Percentiles rank a stretch among this genome's conserved stretches.
These are phyloP conservation scores for Trichonephila clavipes DNA, from an alignment of 1,140 invertebrate genomes.

Conservation along the genomic window DNA sequence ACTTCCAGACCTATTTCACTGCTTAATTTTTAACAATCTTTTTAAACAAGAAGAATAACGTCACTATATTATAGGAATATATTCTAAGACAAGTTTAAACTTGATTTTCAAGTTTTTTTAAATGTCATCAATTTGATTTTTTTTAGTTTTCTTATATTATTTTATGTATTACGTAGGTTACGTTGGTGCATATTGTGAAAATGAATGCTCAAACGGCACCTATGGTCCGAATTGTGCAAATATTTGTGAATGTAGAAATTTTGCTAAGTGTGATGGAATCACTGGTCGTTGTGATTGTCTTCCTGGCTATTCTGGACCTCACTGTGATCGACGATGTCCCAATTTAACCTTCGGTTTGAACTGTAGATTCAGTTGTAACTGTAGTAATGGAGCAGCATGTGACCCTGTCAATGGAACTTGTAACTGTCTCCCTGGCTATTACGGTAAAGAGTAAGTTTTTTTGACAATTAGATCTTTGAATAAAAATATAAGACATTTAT, in stretches of 20 bases:
- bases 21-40: no score
- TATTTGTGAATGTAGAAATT: conserved; percentile 93
- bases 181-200: conserved; percentile 86
- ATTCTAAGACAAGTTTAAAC: no score
- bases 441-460: conserved; percentile 78
- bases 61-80: no score
- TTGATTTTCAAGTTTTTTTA: background rate
- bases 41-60: no score
- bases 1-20: no score
- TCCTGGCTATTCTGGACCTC: conserved; percentile 81
- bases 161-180: conserved; percentile 1
- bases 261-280: conserved; percentile 89
- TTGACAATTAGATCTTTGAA: background rate
- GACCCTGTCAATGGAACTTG: conserved; percentile 89
- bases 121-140: background rate
- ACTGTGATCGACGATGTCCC: conserved; percentile 89
- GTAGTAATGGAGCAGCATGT: conserved; percentile 93
- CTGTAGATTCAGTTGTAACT: conserved; percentile 88
- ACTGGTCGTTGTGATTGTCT: conserved; percentile 82
- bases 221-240: conserved; percentile 89
- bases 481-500: no score
- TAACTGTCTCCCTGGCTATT: conserved; percentile 77
- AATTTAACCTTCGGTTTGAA: conserved; percentile 87
- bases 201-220: conserved; percentile 86
- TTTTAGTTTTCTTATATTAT: background rate